Base-by-base conservation (phyloP, 2,888 invertebrate genomes). In the Aspidapion aeneum region DNA sequence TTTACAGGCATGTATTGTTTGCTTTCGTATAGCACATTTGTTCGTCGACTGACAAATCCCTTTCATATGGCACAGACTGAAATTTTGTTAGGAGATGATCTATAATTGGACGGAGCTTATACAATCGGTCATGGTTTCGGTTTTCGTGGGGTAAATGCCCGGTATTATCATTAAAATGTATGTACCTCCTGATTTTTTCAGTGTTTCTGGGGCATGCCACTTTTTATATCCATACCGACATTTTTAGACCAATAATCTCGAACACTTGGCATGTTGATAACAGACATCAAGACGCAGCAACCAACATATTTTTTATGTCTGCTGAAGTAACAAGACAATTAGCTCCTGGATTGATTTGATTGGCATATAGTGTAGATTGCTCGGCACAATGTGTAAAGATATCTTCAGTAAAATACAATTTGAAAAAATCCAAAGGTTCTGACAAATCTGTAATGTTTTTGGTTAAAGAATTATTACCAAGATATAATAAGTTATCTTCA, bases 1-100 rank as follows among this genome's bases (percentile, higher is more conserved):
- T 76, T 74, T 12, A 67, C 71, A 16, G 73, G 72, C 51, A 73
- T 60, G 62, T 74, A 75, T 50, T 75, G 73, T 65, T 65, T 16
- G 72, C 66, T 71, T 77, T 78, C 22, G 75, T 77, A 5, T 75
- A 68, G 70, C 75, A 71, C 58, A 72, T 66, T 57, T 72, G 72
- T 60, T 74, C 70, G 62, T 73, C 73, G 17, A 73, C 52, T 16
- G 74, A 74, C 50, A 77, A 69, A 61, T 68, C 61, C 68, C 72
- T 70, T 57, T 76, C 72, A 48, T 73, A 65, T 55, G 75, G 68
- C 61, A 77, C 65, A 58, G 65, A 64, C 16, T 64, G 61, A 72
- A 76, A 76, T 63, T 64, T 73, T 61, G 64, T 59, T 64, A 74
- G 74, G 55, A n/a, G 55, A 21, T 66, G 51, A 17, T 66, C 62